phyloP scores from a whole-genome alignment of 2,797 vertebrate genomes.

The Falco naumanni region DNA sequence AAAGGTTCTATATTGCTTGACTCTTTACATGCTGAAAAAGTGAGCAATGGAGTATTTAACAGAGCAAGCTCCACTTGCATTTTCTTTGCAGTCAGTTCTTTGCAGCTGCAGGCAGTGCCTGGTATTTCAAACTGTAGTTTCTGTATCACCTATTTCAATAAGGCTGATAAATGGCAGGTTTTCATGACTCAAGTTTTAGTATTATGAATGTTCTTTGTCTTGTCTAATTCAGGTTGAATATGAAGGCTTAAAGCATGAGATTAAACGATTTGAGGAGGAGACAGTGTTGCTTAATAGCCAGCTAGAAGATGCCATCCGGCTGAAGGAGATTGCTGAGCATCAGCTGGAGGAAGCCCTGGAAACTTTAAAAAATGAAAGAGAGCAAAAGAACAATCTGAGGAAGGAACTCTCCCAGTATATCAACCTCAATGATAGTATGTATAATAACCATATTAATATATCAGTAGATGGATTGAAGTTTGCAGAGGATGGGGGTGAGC shows the following conservation, averaged over 20 bases:
- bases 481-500: constrained; percentile 83
- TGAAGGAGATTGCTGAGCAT: constrained; percentile 94
- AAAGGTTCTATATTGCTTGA: neutral
- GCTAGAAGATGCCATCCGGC: constrained; percentile 92
- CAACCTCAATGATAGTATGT: constrained; percentile 90
- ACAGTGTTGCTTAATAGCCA: constrained; percentile 97
- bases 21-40: neutral
- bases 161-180: constrained; percentile 65
- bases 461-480: constrained; percentile 94
- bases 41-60: neutral
- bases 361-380: constrained; percentile 92
- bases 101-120: neutral
- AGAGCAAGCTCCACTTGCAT: neutral
- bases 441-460: constrained; percentile 91
- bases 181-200: constrained; percentile 79
- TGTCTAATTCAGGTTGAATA: constrained; percentile 91
- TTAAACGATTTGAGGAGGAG: constrained; percentile 96
- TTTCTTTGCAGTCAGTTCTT: neutral
- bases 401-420: constrained; percentile 95
- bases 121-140: neutral
- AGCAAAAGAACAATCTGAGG: constrained; percentile 94
- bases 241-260: constrained; percentile 97
- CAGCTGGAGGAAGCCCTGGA: constrained; percentile 96
- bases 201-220: constrained; percentile 77
- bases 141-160: constrained; percentile 33